phyloP scores from a whole-genome alignment of 2,797 vertebrate species.

The Parauchenoglanis punctatus region DNA sequence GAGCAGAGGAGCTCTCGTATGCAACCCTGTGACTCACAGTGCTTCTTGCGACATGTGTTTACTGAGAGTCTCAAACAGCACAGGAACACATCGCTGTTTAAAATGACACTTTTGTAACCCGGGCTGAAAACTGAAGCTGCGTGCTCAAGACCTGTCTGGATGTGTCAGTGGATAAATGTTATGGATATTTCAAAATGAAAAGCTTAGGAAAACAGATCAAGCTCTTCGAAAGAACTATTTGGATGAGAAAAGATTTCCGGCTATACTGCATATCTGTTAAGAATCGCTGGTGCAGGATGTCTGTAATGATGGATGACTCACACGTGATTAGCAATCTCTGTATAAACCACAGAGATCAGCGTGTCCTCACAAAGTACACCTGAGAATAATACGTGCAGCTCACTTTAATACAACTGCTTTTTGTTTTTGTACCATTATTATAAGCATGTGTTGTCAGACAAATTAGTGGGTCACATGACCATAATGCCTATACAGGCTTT shows the following conservation, averaged over 20 bases:
- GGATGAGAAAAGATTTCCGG: neutral
- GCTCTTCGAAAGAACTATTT: neutral
- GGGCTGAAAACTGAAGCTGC: conserved; percentile 10
- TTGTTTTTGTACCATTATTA: neutral
- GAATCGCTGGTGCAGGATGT: neutral
- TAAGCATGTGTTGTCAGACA: no score
- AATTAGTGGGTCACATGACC: neutral
- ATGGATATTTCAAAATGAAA: neutral
- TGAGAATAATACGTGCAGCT: neutral
- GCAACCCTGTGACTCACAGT: conserved; percentile 37
- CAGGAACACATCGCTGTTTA: conserved; percentile 22
- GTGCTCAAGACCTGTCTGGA: neutral
- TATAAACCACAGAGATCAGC: neutral
- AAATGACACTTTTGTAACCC: neutral
- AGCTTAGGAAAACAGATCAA: neutral
- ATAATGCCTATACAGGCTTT: neutral
- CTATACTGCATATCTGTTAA: neutral
- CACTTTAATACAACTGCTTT: neutral
- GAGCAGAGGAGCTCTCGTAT: conserved; percentile 13
- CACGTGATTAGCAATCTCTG: neutral
- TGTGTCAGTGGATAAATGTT: neutral
- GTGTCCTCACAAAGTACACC: neutral
- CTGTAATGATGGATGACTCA: neutral
- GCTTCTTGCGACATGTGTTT: conserved; percentile 39
- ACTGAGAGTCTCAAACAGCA: conserved; percentile 33